Base-by-base conservation (phyloP, 2,113 vertebrate genomes). In the Taurulus bubalis region DNA sequence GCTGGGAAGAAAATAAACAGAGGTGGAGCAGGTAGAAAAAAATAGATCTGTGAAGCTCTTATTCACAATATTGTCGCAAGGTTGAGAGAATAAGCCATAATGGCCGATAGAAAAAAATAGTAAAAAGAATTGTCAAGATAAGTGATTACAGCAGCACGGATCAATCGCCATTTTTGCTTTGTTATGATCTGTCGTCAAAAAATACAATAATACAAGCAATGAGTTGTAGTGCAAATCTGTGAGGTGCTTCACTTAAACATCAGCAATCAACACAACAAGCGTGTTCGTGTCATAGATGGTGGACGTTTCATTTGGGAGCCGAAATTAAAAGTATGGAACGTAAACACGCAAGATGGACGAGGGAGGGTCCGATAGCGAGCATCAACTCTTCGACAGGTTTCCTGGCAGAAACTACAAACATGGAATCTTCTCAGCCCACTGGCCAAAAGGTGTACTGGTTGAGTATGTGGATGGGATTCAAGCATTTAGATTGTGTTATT, bases 341-440 rank as follows among this genome's bases (percentile, higher is more conserved):
- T 59, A 58, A 75, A 60, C 22, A 38, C 14, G 53, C 14, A 38
- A 24, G 53, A 60, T 22, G 49, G 59, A 63, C 11, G 30, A 7
- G n/a, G 24, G 9, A 34, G 20, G 65, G 38, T 28, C 34, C 28
- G 59, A 56, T 45, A 45, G 51, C 42, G 42, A 28, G 69, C 42
- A 40, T 60, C 76, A 65, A 47, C 66, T 65, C 15, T 22, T 72
- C 22, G 38, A 66, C 55, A 82, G 64, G 28, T 72, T 75, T 75
- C n/a, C 72, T 53, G 71, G 26, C 71, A 56, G 75, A 72, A 77
- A 74, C 24, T 38, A 58, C 68, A 71, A 18, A 64, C 6, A 67
- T 11, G 34, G n/a, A 11, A 71, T 75, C 60, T 65, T 55, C 36
- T 75, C 58, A 80, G 38, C 38, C 49, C 38, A 51, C 9, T 20